Evolutionary conservation across 2,113 vertebrate genomes (phyloP).

Genomic region (Arenaria interpres): DNA sequence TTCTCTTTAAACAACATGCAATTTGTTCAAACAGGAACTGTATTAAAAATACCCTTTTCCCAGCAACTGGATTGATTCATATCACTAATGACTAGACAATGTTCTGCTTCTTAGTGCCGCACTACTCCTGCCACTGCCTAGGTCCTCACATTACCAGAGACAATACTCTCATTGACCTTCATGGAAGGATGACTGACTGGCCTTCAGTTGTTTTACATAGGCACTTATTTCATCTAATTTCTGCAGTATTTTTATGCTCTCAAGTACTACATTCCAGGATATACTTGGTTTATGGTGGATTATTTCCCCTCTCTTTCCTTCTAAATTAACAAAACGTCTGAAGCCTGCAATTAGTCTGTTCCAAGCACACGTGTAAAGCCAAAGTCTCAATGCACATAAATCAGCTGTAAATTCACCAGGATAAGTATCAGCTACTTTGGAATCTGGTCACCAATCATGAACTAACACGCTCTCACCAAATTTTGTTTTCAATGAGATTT

Average conservation of each 20-base stretch:
- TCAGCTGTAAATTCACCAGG: neutral
- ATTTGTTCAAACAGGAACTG: neutral
- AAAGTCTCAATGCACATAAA: neutral
- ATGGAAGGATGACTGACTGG: neutral
- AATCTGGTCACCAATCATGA: neutral
- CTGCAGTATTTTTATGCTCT: neutral
- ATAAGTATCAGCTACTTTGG: neutral
- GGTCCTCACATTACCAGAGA: neutral
- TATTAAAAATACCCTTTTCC: neutral
- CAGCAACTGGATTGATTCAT: neutral
- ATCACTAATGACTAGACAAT: neutral
- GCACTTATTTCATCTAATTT: neutral
- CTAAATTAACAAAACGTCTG: neutral
- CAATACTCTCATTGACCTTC: neutral
- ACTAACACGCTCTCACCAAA: neutral
- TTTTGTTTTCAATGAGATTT: neutral
- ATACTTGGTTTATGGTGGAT: neutral
- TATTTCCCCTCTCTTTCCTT: neutral
- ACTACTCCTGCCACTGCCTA: neutral
- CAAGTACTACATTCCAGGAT: neutral
- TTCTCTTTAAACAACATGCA: neutral
- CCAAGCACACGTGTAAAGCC: fast-evolving
- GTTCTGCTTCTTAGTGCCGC: neutral
- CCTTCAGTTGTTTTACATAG: neutral
- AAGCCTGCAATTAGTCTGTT: neutral